phyloP scores from a whole-genome alignment of 2,888 invertebrate species.

The Pemphredon lugubris region DNA sequence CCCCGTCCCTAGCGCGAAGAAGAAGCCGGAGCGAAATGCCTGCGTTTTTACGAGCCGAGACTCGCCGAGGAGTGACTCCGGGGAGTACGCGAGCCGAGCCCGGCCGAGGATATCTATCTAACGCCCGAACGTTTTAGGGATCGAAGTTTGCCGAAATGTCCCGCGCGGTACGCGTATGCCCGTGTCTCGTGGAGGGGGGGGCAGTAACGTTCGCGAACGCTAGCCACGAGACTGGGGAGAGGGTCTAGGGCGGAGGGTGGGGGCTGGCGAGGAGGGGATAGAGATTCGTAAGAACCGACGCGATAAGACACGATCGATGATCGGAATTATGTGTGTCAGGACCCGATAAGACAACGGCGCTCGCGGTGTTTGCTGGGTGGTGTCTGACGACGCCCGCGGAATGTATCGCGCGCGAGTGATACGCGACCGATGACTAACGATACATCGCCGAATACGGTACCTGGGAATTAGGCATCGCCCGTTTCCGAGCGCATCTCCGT shows the following conservation, averaged over 20 bases:
- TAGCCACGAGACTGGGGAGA: neutral
- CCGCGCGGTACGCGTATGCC: no score
- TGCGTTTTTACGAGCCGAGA: conserved; percentile 51
- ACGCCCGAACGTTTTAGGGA: neutral
- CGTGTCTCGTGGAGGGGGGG: no score
- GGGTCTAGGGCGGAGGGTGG: no score
- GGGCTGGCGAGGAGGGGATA: no score
- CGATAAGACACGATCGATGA: conserved; percentile 52
- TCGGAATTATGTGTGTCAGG: conserved; percentile 38
- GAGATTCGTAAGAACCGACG: conserved; percentile 31
- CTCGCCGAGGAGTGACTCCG: conserved; percentile 19
- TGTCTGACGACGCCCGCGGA: no score
- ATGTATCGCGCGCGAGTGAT: no score
- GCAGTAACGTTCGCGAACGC: neutral
- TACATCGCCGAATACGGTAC: no score
- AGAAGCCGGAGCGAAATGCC: conserved; percentile 52
- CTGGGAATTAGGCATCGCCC: no score
- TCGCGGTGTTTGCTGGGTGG: no score
- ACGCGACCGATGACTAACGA: no score
- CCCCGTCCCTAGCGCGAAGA: conserved; percentile 12
- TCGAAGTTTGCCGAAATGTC: conserved; percentile 7
- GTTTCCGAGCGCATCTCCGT: no score
- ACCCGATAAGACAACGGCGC: conserved; percentile 36
- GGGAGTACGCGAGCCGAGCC: conserved; percentile 1
- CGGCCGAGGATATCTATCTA: neutral